These are phyloP conservation scores for Karalla daura DNA, from an alignment of 2,797 vertebrate genomes.

Conservation along the genomic window DNA sequence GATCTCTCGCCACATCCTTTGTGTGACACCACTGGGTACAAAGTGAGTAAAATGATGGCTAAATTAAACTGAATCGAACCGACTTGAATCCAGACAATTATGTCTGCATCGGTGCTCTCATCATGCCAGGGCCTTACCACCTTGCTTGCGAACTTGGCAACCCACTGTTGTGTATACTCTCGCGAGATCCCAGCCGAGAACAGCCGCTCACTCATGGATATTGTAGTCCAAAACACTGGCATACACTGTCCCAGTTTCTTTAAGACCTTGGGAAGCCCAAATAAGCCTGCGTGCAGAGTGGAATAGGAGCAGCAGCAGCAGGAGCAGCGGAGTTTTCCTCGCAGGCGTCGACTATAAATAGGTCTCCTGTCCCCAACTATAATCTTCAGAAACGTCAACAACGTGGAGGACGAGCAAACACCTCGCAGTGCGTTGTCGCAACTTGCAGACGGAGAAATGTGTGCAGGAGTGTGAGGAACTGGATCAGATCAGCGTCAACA, in stretches of 20 bases:
- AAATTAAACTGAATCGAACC: too few relatives aligned
- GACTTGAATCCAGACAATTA: too few relatives aligned
- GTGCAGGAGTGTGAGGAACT: slow-evolving; percentile 33
- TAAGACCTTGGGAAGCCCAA: slow-evolving; percentile 50
- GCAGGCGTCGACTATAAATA: slow-evolving; percentile 36
- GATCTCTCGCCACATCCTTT: too few relatives aligned
- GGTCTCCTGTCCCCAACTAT: slow-evolving; percentile 28
- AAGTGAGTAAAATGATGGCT: too few relatives aligned
- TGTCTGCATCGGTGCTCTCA: too few relatives aligned
- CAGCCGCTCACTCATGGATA: slow-evolving; percentile 27
- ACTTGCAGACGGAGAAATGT: slow-evolving; percentile 36
- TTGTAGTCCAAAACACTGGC: slow-evolving; percentile 74
- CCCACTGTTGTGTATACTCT: slow-evolving; percentile 43
- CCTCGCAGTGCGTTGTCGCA: slow-evolving; percentile 17
- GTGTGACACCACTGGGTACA: too few relatives aligned
- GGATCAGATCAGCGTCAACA: slow-evolving; percentile 19
- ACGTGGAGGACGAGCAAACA: slow-evolving; percentile 28
- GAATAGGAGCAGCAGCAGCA: too few relatives aligned
- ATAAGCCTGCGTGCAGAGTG: slow-evolving; percentile 50
- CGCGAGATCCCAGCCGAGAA: slow-evolving; percentile 59
- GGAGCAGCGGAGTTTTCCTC: background rate
- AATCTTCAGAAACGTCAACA: slow-evolving; percentile 32
- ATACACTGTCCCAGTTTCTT: slow-evolving; percentile 46
- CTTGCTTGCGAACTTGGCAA: slow-evolving; percentile 67
- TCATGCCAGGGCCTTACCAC: too few relatives aligned